Conservation (phyloP, 1,140 invertebrate genomes). For the Caerostris darwini region DNA sequence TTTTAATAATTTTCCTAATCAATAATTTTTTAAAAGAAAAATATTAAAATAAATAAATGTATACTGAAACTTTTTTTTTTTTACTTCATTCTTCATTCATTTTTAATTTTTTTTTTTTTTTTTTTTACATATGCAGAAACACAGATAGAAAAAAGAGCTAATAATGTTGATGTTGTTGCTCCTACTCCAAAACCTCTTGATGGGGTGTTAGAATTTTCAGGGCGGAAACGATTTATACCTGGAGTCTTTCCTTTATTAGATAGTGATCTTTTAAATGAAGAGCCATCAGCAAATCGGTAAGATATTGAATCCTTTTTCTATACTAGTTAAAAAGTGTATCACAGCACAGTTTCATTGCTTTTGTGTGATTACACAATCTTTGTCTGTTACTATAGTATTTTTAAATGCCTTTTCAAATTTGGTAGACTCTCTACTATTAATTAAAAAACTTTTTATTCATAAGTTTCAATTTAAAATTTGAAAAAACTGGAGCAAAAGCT, state of each 20-base stretch:
- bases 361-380: too few species aligned
- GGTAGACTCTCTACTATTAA: neutral
- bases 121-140: constrained; percentile 82
- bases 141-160: constrained; percentile 87
- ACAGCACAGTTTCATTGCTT: too few species aligned
- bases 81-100: neutral
- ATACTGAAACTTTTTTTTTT: too few species aligned
- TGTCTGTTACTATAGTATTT: too few species aligned
- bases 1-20: neutral
- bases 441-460: too few species aligned
- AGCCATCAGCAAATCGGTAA: constrained; percentile 86
- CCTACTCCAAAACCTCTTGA: constrained; percentile 87
- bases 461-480: too few species aligned
- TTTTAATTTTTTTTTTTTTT: neutral
- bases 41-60: too few species aligned
- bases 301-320: constrained; percentile 14
- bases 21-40: too few species aligned
- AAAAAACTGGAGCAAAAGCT: too few species aligned
- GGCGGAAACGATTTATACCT: constrained; percentile 79
- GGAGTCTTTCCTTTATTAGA: constrained; percentile 90
- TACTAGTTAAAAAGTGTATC: too few species aligned
- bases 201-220: constrained; percentile 77
- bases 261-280: constrained; percentile 88
- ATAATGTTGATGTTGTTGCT: constrained; percentile 90
- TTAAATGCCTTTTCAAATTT: too few species aligned